phyloP scores from a whole-genome alignment of 2,888 invertebrate species.

The Scaptodrosophila latifasciaeformis region DNA sequence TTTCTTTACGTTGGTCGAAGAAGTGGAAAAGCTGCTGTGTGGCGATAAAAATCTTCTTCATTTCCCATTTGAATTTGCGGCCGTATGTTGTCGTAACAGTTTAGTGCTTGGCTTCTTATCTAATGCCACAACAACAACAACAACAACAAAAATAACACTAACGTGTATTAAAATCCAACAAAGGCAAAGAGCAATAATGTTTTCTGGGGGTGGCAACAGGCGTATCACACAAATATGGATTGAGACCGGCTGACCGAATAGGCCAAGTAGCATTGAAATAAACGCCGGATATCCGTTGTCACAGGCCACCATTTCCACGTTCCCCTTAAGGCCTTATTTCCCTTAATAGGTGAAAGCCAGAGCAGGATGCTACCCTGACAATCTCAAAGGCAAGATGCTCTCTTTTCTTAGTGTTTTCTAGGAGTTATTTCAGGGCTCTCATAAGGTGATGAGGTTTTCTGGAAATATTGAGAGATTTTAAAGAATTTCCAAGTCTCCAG shows the following conservation, averaged over 20 bases:
- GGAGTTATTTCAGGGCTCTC: too few relatives aligned
- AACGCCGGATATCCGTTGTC: slow-evolving; percentile 50
- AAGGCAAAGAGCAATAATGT: slow-evolving; percentile 14
- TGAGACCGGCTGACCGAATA: slow-evolving; percentile 9
- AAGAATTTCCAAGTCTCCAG: too few relatives aligned
- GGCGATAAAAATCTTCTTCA: slow-evolving; percentile 66
- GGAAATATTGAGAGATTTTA: too few relatives aligned
- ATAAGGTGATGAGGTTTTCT: too few relatives aligned
- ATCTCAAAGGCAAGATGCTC: too few relatives aligned
- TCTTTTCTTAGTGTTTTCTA: too few relatives aligned
- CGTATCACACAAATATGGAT: slow-evolving; percentile 11
- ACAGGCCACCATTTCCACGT: slow-evolving; percentile 19
- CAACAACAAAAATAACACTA: slow-evolving; percentile 28
- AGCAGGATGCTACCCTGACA: too few relatives aligned
- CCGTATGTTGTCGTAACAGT: slow-evolving; percentile 29
- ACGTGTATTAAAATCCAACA: too few relatives aligned
- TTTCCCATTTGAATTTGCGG: slow-evolving; percentile 63
- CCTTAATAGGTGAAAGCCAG: slow-evolving; percentile 18
- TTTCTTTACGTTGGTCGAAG: too few relatives aligned
- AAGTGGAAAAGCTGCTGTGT: slow-evolving; percentile 18
- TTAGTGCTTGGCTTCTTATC: slow-evolving; percentile 34
- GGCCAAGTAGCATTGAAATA: slow-evolving; percentile 35
- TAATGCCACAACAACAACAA: slow-evolving; percentile 15
- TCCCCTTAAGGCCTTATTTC: slow-evolving; percentile 9
- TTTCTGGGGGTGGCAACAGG: too few relatives aligned